Base-by-base conservation (phyloP, 2,797 vertebrate species). In the Cyclopterus lumpus region DNA sequence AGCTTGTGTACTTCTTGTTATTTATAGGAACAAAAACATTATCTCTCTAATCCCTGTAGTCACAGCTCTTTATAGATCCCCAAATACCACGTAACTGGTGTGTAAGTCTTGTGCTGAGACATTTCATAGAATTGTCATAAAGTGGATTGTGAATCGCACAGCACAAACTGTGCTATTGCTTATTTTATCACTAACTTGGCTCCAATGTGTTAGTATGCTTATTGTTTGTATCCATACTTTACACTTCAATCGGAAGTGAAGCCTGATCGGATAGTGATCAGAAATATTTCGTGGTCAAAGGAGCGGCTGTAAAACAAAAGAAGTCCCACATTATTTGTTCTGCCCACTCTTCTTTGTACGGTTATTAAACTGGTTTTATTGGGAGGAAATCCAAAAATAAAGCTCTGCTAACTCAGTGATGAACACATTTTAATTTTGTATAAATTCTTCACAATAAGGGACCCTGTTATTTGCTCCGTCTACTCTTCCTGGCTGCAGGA, bases 41-140 rank as follows among this genome's bases (percentile, higher is more conserved):
- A 11, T 53, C 5, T 55, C 12, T 14, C 24, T 6, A 24, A 54
- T 28, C 24, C 6, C n/a, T 40, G 34, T 34, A 60, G 55, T 58
- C 51, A 28, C 24, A 15, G 24, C 53, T 30, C 26, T 30, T 28
- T 7, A 55, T 28, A 8, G 53, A 32, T 34, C 8, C 24, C 38
- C 14, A 58, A 51, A 55, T 70, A 53, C 28, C 15, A 30, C 18
- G 20, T 30, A 38, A 65, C 18, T 11, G 30, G 15, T 53, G 1
- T 28, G 64, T 9, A 10, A 3, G 36, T 51, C 20, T 8, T n/a
- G 20, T 51, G 22, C 42, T 22, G 32, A 58, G 26, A 59, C 77
- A 80, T 53, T 71, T 77, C 64, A 66, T 51, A 22, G 18, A 79
- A 79, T 81, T 0, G 20, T 6, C 42, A 44, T 44, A 67, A 71